phyloP scores from a whole-genome alignment of 1,140 invertebrate species.

The Macrosteles quadrilineatus region DNA sequence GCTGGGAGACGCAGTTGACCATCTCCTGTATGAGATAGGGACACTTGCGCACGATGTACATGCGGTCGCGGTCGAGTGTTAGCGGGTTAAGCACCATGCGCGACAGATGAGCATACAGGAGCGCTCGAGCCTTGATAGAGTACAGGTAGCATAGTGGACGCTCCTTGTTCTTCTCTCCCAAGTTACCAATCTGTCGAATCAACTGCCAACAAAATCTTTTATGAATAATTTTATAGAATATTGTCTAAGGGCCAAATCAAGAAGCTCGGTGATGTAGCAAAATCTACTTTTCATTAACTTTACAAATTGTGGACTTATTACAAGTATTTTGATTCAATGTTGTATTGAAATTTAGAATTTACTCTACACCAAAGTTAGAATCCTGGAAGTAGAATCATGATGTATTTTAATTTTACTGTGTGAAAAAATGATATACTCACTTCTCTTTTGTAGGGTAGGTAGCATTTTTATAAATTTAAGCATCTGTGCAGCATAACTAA shows the following conservation, averaged over 20 bases:
- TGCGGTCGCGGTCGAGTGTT: constrained; percentile 81
- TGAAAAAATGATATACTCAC: no score
- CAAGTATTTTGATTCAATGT: no score
- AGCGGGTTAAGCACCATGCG: constrained; percentile 77
- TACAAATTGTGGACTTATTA: no score
- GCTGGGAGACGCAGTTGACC: constrained; percentile 92
- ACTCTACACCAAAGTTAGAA: no score
- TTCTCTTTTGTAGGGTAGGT: no score
- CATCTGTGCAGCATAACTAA: no score
- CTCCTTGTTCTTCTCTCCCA: constrained; percentile 94
- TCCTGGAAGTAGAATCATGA: no score
- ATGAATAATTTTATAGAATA: constrained; percentile 3
- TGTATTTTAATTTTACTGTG: no score
- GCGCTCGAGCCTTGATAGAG: constrained; percentile 92
- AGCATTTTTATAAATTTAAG: no score
- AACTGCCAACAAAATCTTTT: constrained; percentile 60
- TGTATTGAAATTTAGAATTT: no score
- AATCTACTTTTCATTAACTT: no score
- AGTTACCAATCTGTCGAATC: constrained; percentile 85
- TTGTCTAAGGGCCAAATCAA: not conserved
- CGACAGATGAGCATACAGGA: constrained; percentile 92
- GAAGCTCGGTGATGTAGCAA: not conserved
- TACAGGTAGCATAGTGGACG: constrained; percentile 91
- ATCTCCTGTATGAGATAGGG: constrained; percentile 98
- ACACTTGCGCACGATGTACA: constrained; percentile 89